Conservation (phyloP, 2,888 invertebrate species). For the Alitta virens region DNA sequence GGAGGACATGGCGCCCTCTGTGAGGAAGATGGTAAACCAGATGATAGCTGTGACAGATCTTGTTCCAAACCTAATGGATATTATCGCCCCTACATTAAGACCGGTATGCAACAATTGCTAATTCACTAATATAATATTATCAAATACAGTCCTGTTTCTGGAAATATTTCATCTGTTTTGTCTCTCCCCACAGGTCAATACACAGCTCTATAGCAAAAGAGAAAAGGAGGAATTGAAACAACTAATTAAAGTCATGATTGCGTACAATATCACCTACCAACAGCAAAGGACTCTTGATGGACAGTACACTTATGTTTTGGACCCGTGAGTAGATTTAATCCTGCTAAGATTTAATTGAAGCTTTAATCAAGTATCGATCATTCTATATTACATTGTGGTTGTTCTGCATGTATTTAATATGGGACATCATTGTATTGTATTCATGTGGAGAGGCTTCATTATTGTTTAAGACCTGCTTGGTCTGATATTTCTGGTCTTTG, state of each 20-base stretch:
- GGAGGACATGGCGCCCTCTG: conserved; percentile 64
- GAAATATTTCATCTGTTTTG: conserved; percentile 10
- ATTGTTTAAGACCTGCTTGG: too few species aligned
- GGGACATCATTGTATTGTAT: too few species aligned
- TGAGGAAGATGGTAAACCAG: conserved; percentile 59
- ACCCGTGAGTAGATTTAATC: conserved; percentile 72
- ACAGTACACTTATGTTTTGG: conserved; percentile 70
- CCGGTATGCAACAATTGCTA: conserved; percentile 62
- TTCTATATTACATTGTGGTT: too few species aligned
- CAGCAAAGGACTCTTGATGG: conserved; percentile 80
- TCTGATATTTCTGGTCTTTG: too few species aligned
- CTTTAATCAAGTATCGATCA: too few species aligned
- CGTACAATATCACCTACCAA: conserved; percentile 80
- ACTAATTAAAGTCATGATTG: conserved; percentile 81
- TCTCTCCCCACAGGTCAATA: conserved; percentile 60
- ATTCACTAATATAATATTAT: too few species aligned
- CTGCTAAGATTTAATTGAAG: too few species aligned
- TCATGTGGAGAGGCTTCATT: too few species aligned
- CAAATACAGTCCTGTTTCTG: too few species aligned
- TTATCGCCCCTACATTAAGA: conserved; percentile 73
- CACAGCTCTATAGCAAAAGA: conserved; percentile 71
- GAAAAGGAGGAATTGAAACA: conserved; percentile 71
- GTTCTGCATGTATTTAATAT: too few species aligned
- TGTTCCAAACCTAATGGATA: conserved; percentile 69
- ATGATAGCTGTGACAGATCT: conserved; percentile 67